Evolutionary conservation across 2,888 invertebrate genomes (phyloP).

Genomic region (Frankliniella intonsa): DNA sequence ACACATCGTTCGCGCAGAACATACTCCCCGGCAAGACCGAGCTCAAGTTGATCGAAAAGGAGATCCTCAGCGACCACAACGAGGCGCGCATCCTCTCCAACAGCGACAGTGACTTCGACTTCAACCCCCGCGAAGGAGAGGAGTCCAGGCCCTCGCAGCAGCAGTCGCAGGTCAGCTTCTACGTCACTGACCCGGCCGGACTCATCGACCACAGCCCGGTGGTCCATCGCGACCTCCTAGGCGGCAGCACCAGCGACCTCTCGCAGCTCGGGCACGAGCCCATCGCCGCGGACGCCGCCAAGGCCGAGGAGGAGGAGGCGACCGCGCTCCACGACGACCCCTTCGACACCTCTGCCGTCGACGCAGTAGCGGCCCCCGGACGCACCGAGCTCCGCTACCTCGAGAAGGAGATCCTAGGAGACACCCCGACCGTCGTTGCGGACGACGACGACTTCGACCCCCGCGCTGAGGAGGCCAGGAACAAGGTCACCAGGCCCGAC

Average conservation of each 20-base stretch:
- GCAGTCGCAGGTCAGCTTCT: constrained; percentile 52
- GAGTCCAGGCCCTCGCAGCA: constrained; percentile 49
- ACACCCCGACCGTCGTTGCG: constrained; percentile 45
- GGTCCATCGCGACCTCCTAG: constrained; percentile 62
- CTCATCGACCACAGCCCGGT: constrained; percentile 39
- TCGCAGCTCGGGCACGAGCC: constrained; percentile 64
- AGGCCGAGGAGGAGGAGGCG: constrained; percentile 50
- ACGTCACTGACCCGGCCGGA: constrained; percentile 61
- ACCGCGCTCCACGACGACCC: constrained; percentile 56
- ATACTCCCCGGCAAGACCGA: constrained; percentile 63
- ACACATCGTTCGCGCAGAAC: constrained; percentile 76
- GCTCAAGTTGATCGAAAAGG: constrained; percentile 55
- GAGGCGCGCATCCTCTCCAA: constrained; percentile 34
- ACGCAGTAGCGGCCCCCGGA: constrained; percentile 67
- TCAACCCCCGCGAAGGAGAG: constrained; percentile 63
- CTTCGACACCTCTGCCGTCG: constrained; percentile 77
- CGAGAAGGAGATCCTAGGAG: constrained; percentile 68
- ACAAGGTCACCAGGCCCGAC: constrained; percentile 61
- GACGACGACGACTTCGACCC: constrained; percentile 80
- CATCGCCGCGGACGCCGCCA: constrained; percentile 52
- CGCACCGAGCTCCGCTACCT: constrained; percentile 72
- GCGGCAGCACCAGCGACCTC: constrained; percentile 71
- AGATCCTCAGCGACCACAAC: constrained; percentile 47
- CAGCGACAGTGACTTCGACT: constrained; percentile 52
- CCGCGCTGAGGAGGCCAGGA: constrained; percentile 56